These are phyloP conservation scores for Polymixis lichenea DNA, from an alignment of 2,888 invertebrate genomes.

Conservation along the genomic window DNA sequence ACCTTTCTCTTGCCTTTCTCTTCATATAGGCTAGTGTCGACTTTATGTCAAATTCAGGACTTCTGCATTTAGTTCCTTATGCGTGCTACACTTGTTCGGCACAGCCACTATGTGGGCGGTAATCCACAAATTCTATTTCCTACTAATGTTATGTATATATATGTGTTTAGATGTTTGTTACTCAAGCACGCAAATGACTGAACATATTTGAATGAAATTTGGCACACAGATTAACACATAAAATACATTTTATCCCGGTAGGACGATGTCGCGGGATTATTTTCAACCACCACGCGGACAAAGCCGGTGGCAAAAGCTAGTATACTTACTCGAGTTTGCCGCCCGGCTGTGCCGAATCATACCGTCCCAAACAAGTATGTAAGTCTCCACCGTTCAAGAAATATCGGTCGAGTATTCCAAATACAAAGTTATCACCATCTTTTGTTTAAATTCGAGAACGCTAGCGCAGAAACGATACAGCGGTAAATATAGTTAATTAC, in stretches of 20 bases:
- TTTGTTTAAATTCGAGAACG: conserved; percentile 8
- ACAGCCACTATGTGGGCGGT: no score
- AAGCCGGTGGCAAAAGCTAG: no score
- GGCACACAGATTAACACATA: no score
- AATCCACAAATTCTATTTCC: no score
- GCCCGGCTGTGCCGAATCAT: background rate
- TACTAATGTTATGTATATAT: no score
- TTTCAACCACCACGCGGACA: no score
- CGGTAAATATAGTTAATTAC: conserved; percentile 49
- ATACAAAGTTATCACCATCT: conserved; percentile 11
- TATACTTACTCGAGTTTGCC: background rate
- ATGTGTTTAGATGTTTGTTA: no score
- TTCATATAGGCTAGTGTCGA: conserved; percentile 5
- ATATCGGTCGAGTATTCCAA: background rate
- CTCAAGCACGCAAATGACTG: no score
- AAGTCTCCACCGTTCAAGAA: background rate
- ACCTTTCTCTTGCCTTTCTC: background rate
- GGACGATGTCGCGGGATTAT: no score
- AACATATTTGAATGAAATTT: no score
- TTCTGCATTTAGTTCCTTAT: conserved; percentile 1
- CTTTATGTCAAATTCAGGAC: conserved; percentile 9
- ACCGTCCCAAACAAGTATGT: background rate
- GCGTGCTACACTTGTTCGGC: background rate
- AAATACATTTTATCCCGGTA: no score
- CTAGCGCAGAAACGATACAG: background rate